Percentiles rank a stretch among this genome's conserved stretches.
Evolutionary conservation across 2,797 vertebrate genomes (phyloP).

Genomic region (Lycodopsis pacificus): DNA sequence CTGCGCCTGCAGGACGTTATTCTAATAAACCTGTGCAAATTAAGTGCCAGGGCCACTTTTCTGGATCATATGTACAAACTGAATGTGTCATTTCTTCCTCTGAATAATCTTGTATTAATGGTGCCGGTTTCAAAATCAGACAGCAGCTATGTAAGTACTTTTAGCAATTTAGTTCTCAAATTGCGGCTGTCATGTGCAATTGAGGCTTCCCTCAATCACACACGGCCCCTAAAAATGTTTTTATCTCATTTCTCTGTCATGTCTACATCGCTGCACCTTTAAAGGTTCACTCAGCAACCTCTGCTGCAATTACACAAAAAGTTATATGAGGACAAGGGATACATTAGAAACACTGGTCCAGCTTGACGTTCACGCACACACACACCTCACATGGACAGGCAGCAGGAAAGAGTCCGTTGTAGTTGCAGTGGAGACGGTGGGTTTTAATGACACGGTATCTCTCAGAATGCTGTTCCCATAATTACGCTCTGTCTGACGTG

Average conservation of each 20-base stretch:
- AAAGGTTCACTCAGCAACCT: slow-evolving; percentile 52
- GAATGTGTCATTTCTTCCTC: slow-evolving; percentile 48
- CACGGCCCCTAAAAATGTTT: slow-evolving; percentile 46
- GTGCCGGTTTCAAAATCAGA: slow-evolving; percentile 49
- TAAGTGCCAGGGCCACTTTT: slow-evolving; percentile 41
- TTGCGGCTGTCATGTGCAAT: slow-evolving; percentile 65
- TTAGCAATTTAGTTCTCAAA: slow-evolving; percentile 72
- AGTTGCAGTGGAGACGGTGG: slow-evolving; percentile 72
- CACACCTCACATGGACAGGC: slow-evolving; percentile 36
- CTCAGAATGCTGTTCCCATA: slow-evolving; percentile 76
- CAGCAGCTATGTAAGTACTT: slow-evolving; percentile 63
- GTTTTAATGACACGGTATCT: slow-evolving; percentile 82
- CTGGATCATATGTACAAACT: slow-evolving; percentile 24
- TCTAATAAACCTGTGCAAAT: slow-evolving; percentile 35
- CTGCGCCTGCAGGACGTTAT: slow-evolving; percentile 35
- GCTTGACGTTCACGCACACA: slow-evolving; percentile 41
- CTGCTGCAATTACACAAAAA: slow-evolving; percentile 46
- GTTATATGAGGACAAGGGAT: slow-evolving; percentile 57
- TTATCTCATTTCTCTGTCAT: slow-evolving; percentile 59
- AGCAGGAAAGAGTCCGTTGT: slow-evolving; percentile 63
- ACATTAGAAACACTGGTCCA: slow-evolving; percentile 39
- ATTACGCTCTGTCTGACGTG: slow-evolving; percentile 80
- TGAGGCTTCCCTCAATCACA: slow-evolving; percentile 52
- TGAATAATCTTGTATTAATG: slow-evolving; percentile 37
- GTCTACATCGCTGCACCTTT: slow-evolving; percentile 57